Base-by-base conservation (phyloP, 2,113 vertebrate species). In the Oenanthe melanoleuca region DNA sequence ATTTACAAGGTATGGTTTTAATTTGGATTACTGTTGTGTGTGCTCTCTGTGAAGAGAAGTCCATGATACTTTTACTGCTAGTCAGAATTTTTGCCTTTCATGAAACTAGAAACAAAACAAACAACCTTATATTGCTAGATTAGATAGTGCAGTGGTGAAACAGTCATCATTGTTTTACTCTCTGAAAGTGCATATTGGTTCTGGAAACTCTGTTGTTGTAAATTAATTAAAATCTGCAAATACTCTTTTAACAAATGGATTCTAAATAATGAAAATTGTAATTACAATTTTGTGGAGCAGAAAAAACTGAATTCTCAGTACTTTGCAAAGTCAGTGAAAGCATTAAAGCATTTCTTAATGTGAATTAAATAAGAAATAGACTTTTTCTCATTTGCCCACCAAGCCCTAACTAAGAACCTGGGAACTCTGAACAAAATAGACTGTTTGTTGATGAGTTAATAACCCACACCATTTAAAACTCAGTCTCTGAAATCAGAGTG, bases 1-100 rank as follows among this genome's bases (percentile, higher is more conserved):
- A 99, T 99, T 77, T 99, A 99, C 97, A 99, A 98, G 98, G 98
- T 98, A 95, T 19, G 28, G 95, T 61, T 89, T 95, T 72, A 79
- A 47, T 71, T 47, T 86, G 72, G 9, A 29, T 93, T 84, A 81
- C 37, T 56, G 31, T 8, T 71, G 26, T 88, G 61, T 78, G 38
- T 38, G 89, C 40, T 86, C 72, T 82, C 6, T 57, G 50, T 79
- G 29, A 92, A 81, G 31, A 84, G 60, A 22, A 56, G 40, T 70
- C 55, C n/a, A 3, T 57, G 38, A 23, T 15, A 8, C 18, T 61
- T 15, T 37, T 69, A 12, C 24, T 72, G 1, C 7, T 9, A 14
- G 8, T 50, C 80, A 64, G 29, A 80, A 25, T 40, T 80, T 33
- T 34, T 71, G 65, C 56, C 28, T 64, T 86, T 34, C 13, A 1